Evolutionary conservation across 2,888 invertebrate species (phyloP), one percentile per base, ranked within the genome.

Genomic region (Coenonympha arcania): DNA sequence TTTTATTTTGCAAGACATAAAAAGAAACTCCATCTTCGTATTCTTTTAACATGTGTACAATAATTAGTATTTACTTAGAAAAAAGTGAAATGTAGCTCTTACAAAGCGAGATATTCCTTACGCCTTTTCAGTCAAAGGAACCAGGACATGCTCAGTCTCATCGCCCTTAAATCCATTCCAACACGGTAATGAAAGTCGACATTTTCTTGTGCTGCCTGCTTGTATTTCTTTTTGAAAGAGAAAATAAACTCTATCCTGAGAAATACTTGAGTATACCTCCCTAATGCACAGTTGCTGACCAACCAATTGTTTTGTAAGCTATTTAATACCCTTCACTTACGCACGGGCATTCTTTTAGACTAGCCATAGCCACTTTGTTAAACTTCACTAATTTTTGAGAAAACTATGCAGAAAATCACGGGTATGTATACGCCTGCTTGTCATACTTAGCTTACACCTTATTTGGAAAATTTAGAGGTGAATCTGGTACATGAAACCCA

Each of bases 131-230:
- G 22, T 24, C 33, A 34, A 44, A 34, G 34, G 24, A 44, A 44
- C 34, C 11, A 24, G 44, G 20, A 15, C 19, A 46, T 28, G 18
- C 34, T 34, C 24, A 34, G 37, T 44, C 28, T 48, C 47, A 45
- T 53, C 43, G 40, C 26, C 39, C 37, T 50, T 43, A 44, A 50
- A 46, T 43, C 47, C 50, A 16, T 37, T 41, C 34, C 15, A 22
- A 34, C 24, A 42, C 37, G 37, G 46, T 50, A 54, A 50, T 50
- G 43, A 30, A 43, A 50, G 43, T 40, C 39, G 39, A 42, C 46
- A 31, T 31, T 33, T 33, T 34, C 50, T 42, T 47, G 42, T 16
- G 42, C 37, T 46, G 42, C 39, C 30, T 43, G 43, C 42, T 48
- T 34, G 52, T 49, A n/a, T 28, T 47, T 46, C 26, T 50, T 43